A percentile compares a stretch with the other conserved stretches of the same genome.
phyloP scores from a whole-genome alignment of 2,888 invertebrate species.

The Acanthococcus lagerstroemiae region DNA sequence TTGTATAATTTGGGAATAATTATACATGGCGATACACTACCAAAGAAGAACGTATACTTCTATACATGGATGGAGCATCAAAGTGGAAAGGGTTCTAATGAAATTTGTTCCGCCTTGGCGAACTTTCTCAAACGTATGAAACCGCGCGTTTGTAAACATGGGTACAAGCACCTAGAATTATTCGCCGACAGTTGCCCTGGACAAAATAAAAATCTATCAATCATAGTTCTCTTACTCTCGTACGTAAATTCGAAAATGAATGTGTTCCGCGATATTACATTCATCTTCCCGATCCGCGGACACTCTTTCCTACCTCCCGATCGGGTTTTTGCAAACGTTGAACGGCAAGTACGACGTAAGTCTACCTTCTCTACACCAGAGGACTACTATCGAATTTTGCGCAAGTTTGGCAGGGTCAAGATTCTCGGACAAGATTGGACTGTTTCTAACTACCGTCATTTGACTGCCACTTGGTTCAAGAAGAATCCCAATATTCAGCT shows the following conservation, averaged over 20 bases:
- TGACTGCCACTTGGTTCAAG: neutral
- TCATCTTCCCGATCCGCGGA: neutral
- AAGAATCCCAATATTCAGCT: neutral
- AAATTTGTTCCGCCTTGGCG: neutral
- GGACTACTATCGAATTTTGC: neutral
- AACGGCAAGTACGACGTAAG: neutral
- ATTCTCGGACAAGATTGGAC: neutral
- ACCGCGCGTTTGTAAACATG: neutral
- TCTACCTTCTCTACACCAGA: neutral
- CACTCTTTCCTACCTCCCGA: neutral
- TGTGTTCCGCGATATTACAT: neutral
- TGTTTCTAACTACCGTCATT: neutral
- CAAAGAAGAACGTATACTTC: neutral
- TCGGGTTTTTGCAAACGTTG: neutral
- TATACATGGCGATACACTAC: neutral
- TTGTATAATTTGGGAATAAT: neutral
- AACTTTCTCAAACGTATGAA: neutral
- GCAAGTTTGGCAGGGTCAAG: neutral
- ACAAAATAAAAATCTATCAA: neutral
- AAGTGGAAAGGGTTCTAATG: neutral
- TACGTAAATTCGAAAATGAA: neutral
- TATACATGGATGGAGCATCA: neutral
- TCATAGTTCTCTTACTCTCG: neutral
- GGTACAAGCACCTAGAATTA: neutral
- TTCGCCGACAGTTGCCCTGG: neutral